These are phyloP conservation scores for Synanthedon vespiformis DNA, from an alignment of 2,888 invertebrate species.

Conservation along the genomic window DNA sequence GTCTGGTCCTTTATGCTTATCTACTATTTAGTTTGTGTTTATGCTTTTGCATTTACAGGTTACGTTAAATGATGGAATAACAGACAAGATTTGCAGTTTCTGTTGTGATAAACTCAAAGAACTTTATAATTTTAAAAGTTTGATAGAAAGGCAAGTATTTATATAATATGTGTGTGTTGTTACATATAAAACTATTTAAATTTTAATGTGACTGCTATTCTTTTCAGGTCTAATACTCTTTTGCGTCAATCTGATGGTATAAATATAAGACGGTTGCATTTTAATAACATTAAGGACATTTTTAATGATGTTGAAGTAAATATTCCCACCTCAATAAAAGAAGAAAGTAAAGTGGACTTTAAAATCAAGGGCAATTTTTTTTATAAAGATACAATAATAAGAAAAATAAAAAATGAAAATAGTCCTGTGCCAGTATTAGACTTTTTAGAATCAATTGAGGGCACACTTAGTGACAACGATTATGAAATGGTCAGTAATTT, in stretches of 20 bases:
- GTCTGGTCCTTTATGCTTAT: too few relatives aligned
- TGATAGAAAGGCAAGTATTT: constrained; percentile 28
- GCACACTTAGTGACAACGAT: constrained; percentile 17
- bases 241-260: constrained; percentile 17
- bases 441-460: constrained; percentile 28
- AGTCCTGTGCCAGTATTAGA: constrained; percentile 23
- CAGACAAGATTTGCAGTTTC: constrained; percentile 28
- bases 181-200: background rate
- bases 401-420: constrained; percentile 13
- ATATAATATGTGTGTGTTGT: background rate
- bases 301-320: constrained; percentile 16
- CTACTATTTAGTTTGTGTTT: too few relatives aligned
- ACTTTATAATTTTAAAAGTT: constrained; percentile 32
- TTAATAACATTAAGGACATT: constrained; percentile 31
- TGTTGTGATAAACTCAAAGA: constrained; percentile 42
- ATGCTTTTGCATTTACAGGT: constrained; percentile 18
- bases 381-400: constrained; percentile 11
- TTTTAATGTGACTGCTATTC: background rate
- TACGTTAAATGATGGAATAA: constrained; percentile 12
- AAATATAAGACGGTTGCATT: constrained; percentile 15
- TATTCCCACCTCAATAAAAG: too few relatives aligned
- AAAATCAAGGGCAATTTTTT: constrained; percentile 1
- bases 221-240: constrained; percentile 24
- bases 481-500: background rate
- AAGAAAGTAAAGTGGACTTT: constrained; percentile 5